Conservation (phyloP, 2,797 vertebrate genomes). For the Sebastes diploproa region DNA sequence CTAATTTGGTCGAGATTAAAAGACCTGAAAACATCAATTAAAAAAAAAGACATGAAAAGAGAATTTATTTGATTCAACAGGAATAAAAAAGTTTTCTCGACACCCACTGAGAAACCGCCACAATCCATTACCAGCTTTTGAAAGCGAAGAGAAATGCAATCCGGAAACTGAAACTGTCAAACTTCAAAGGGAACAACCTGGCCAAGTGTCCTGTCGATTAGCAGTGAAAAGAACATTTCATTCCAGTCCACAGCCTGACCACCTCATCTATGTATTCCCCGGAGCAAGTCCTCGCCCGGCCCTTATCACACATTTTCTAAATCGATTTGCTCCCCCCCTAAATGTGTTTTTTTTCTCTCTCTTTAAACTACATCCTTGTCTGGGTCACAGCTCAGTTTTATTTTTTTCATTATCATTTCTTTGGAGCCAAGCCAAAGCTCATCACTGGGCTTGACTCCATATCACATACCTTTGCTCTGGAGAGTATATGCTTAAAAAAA, state of each 20-base stretch:
- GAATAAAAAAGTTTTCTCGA: conserved; percentile 10
- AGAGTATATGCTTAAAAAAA: background rate
- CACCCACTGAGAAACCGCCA: background rate
- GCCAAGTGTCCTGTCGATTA: conserved; percentile 34
- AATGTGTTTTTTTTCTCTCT: conserved; percentile 1
- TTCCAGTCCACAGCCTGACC: conserved; percentile 42
- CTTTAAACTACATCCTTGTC: conserved; percentile 4
- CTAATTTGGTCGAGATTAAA: conserved; percentile 8
- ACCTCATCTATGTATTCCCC: conserved; percentile 37
- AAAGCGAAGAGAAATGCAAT: conserved; percentile 11
- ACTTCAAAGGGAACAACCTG: conserved; percentile 53
- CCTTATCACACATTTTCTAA: conserved; percentile 39
- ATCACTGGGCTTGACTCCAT: background rate
- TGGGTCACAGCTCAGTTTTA: background rate
- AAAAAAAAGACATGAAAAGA: background rate
- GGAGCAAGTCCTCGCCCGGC: conserved; percentile 22
- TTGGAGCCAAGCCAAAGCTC: background rate
- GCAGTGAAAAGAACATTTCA: conserved; percentile 56
- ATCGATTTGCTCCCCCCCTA: conserved; percentile 27
- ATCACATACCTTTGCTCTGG: background rate
- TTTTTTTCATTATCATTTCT: background rate
- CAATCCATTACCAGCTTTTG: conserved; percentile 16
- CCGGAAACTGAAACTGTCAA: conserved; percentile 16
- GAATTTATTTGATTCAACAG: background rate
- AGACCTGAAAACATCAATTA: background rate